Conservation (phyloP, 1,140 invertebrate species). For the Papilio machaon region DNA sequence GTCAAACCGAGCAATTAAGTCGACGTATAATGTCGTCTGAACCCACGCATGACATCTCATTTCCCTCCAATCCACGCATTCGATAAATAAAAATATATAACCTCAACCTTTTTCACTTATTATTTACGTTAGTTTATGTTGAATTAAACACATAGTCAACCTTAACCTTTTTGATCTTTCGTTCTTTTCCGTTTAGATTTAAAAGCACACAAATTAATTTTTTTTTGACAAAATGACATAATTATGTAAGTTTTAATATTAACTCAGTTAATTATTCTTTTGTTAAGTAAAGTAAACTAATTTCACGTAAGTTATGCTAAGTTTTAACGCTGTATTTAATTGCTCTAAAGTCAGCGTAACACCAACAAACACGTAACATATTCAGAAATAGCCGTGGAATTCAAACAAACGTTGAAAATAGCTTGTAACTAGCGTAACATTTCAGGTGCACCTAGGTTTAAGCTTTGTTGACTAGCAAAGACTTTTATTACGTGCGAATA, state of each 20-base stretch:
- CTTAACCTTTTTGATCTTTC: neutral
- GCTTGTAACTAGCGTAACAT: neutral
- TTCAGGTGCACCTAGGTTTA: neutral
- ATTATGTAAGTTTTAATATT: no score
- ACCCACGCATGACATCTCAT: conserved; percentile 20
- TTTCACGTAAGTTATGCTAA: neutral
- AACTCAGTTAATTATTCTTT: no score
- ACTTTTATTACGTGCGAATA: neutral
- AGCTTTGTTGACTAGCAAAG: neutral
- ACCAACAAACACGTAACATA: neutral
- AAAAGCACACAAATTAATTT: neutral
- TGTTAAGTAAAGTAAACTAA: neutral
- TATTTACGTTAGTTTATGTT: no score
- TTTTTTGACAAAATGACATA: no score
- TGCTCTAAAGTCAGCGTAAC: neutral
- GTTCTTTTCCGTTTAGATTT: neutral
- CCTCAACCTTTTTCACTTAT: neutral
- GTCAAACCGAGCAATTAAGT: conserved; percentile 22
- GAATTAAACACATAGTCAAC: no score
- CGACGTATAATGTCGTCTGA: conserved; percentile 12
- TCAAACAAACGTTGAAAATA: conserved; percentile 29
- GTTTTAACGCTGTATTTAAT: neutral
- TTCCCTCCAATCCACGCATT: neutral
- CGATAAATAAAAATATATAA: neutral
- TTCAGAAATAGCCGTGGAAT: conserved; percentile 19